Evolutionary conservation across 2,797 vertebrate genomes (phyloP), one percentile per base, ranked within the genome.

Genomic region (Menidia menidia): DNA sequence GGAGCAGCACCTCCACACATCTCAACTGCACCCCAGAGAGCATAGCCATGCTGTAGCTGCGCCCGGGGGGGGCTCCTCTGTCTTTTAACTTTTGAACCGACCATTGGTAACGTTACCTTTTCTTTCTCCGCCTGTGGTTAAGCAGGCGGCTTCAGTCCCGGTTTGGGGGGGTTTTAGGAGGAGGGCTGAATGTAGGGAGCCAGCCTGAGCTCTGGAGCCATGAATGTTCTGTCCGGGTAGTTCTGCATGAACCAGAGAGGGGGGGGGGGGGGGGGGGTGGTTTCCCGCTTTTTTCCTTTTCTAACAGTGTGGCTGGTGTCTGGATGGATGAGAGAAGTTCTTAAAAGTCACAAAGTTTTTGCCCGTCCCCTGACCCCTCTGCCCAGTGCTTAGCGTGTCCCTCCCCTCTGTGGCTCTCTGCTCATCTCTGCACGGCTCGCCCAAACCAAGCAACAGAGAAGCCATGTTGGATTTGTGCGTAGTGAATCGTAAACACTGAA

Each of bases 21-120:
- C 94, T 97, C 90, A 97, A 96, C 93, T 96, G 95, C 82, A 96
- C 93, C 0, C 92, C 91, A 0, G 98, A 99, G 90, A 96, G 94
- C 82, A 94, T 97, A 64, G 95, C 97, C 87, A 97, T 98, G 96
- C 88, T 95, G 91, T 95, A 95, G 90, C 83, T 73, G 65, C 47
- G 77, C 67, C 25, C 25, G 25, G 25, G 25, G 25, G 25, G 25
- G 41, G 15, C 39, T 55, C 19, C 53, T 52, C 48, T 62, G 64
- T 67, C 41, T 77, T 45, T 25, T 39, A 73, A 71, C 61, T 33
- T 54, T 54, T 52, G 14, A 62, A 52, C 44, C 71, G 56, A 73
- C 31, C 53, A 31, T 68, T 62, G 60, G 31, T 75, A 72, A 62
- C 44, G 53, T 60, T 70, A 32, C 51, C 35, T 47, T 44, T 18